A percentile compares a stretch with the other conserved stretches of the same genome.
These are phyloP conservation scores for Drosophila kikkawai DNA, from an alignment of 1,140 invertebrate genomes.

Conservation along the genomic window DNA sequence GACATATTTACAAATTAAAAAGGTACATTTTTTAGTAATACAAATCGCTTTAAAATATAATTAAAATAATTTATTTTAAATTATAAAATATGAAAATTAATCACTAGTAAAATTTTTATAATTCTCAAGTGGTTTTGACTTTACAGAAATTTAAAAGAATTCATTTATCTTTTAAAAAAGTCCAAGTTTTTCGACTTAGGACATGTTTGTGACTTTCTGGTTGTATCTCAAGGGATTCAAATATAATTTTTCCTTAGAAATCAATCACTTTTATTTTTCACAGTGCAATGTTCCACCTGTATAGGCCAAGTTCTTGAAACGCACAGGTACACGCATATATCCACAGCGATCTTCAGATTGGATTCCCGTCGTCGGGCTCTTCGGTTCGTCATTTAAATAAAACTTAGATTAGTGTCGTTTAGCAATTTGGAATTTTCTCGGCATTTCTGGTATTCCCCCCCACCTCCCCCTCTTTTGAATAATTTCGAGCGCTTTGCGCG, in stretches of 20 bases:
- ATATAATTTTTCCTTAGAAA: no score
- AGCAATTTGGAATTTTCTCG: conserved; percentile 74
- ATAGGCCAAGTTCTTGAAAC: conserved; percentile 29
- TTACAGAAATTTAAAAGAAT: no score
- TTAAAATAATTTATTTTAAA: no score
- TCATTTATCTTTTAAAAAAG: no score
- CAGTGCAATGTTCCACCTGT: conserved; percentile 10
- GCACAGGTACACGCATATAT: conserved; percentile 40
- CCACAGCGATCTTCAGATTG: conserved; percentile 10
- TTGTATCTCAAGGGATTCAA: no score
- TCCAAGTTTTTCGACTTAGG: no score
- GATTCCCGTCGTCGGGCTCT: conserved; percentile 9
- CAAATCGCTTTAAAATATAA: no score
- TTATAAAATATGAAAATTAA: no score
- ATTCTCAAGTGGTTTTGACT: no score
- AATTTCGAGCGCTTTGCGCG: conserved; percentile 38
- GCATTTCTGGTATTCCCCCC: conserved; percentile 43
- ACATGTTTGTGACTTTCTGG: no score
- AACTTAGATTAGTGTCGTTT: conserved; percentile 81
- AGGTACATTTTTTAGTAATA: no score
- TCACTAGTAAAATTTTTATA: no score
- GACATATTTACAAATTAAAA: background rate
- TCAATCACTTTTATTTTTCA: background rate
- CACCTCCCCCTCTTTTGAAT: background rate
- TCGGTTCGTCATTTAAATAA: conserved; percentile 71